Evolutionary conservation across 2,888 invertebrate genomes (phyloP), one percentile per base, ranked within the genome.

Genomic region (Acleris laterana): DNA sequence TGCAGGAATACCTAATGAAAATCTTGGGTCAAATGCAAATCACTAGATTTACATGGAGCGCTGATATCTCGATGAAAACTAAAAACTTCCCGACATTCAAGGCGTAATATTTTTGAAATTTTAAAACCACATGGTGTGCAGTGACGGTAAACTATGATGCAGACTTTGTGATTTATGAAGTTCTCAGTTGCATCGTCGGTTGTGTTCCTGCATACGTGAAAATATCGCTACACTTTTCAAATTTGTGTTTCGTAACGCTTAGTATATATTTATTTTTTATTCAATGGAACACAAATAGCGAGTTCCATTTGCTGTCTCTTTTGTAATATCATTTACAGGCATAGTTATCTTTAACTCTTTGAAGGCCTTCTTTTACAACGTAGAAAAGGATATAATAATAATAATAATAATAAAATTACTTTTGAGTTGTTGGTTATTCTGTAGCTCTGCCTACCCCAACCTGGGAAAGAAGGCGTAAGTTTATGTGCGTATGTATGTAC

Each of bases 161-260:
- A 77, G 84, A 85, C 82, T 85, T 84, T 82, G 74, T 82, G 85
- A 87, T 86, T 87, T 87, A 87, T 86, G 84, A 79, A 84, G 77
- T 82, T 77, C 71, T 72, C 72, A 74, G 72, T 74, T 77, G 73
- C 73, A 71, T 55, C 60, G 42, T 46, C 60, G 17, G 60, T 51
- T 53, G 53, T 55, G 51, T 57, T 51, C 42, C 63, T 63, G 63
- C 46, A 58, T 64, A 49, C n/a, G 53, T 19, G 55, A 64, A 59
- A 60, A 59, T 63, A 48, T 58, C 44, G 44, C 58, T 58, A 22
- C 52, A 9, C 32, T 63, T 59, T 59, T 25, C 44, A 38, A 46
- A 59, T 9, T 63, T 58, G 52, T 32, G 28, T 46, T 63, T 32
- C 20, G 46, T 7, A 25, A 48, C n/a, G 38, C 25, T n/a, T 16